phyloP scores from a whole-genome alignment of 2,888 invertebrate species.

The Ennomos erosarius region DNA sequence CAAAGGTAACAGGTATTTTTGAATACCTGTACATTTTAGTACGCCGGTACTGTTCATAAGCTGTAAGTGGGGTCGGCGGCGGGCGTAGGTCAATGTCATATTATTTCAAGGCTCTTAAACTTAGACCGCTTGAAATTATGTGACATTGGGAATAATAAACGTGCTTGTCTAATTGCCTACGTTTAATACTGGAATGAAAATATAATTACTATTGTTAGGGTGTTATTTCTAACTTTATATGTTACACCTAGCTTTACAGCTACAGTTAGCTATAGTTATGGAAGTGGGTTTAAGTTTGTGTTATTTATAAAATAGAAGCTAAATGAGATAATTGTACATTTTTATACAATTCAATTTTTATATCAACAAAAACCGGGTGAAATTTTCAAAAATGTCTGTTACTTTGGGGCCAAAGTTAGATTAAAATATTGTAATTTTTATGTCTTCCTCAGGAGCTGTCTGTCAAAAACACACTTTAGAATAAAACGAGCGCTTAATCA shows the following conservation, averaged over 20 bases:
- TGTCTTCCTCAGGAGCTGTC: not conserved
- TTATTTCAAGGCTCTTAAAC: conserved; percentile 39
- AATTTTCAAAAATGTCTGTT: no score
- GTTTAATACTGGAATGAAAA: conserved; percentile 27
- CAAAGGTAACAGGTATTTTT: conserved; percentile 38
- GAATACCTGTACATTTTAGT: conserved; percentile 38
- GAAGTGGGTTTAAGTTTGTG: not conserved
- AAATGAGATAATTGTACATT: no score
- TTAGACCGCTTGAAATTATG: conserved; percentile 35
- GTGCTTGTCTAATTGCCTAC: conserved; percentile 17
- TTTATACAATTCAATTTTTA: no score
- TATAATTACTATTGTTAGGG: conserved; percentile 22
- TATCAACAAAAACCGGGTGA: no score
- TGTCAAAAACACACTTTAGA: conserved; percentile 7
- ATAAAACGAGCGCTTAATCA: conserved; percentile 8
- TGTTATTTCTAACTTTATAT: conserved; percentile 16
- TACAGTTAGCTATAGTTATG: not conserved
- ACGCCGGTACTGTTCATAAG: conserved; percentile 37
- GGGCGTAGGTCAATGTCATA: conserved; percentile 41
- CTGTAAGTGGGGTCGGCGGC: conserved; percentile 12
- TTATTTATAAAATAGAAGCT: no score
- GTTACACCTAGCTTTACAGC: conserved; percentile 7
- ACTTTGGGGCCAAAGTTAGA: not conserved
- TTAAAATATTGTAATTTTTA: not conserved
- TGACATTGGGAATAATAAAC: conserved; percentile 39